Conservation (phyloP, 2,797 vertebrate genomes). For the Sternarchorhynchus goeldii region DNA sequence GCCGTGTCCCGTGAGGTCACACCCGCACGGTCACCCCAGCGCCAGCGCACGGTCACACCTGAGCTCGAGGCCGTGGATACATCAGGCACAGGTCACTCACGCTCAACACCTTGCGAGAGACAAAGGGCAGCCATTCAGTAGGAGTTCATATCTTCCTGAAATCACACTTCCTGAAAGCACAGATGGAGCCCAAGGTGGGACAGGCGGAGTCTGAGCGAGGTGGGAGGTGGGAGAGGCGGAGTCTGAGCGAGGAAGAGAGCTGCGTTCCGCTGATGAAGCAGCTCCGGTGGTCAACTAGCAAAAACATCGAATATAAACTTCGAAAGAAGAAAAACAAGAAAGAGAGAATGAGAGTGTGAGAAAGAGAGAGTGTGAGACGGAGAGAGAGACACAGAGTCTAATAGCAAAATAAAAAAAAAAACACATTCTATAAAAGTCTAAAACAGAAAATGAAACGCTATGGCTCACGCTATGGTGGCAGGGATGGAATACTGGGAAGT, state of each 20-base stretch:
- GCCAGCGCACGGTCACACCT: too few species aligned
- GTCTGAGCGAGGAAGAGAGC: not conserved
- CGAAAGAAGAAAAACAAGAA: not conserved
- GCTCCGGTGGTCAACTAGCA: not conserved
- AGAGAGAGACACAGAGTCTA: not conserved
- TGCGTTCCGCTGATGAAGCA: not conserved
- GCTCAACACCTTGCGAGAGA: conserved; percentile 20
- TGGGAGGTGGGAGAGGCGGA: too few species aligned
- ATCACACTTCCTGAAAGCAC: conserved; percentile 41
- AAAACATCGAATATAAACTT: not conserved
- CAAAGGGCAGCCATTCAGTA: conserved; percentile 39
- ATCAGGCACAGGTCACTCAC: not conserved
- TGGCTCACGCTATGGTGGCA: not conserved
- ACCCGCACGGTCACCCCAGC: too few species aligned
- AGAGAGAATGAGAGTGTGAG: not conserved
- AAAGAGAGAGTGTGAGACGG: not conserved
- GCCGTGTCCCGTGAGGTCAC: too few species aligned
- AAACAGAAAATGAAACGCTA: too few species aligned
- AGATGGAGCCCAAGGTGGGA: not conserved
- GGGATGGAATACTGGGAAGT: not conserved
- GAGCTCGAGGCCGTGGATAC: too few species aligned
- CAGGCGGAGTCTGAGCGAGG: too few species aligned
- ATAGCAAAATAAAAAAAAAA: not conserved
- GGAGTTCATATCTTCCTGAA: conserved; percentile 31
- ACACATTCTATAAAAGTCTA: too few species aligned